A percentile compares a stretch with the other conserved stretches of the same genome.
These are phyloP conservation scores for Lutraria lutraria DNA, from an alignment of 2,888 invertebrate species.

Conservation along the genomic window DNA sequence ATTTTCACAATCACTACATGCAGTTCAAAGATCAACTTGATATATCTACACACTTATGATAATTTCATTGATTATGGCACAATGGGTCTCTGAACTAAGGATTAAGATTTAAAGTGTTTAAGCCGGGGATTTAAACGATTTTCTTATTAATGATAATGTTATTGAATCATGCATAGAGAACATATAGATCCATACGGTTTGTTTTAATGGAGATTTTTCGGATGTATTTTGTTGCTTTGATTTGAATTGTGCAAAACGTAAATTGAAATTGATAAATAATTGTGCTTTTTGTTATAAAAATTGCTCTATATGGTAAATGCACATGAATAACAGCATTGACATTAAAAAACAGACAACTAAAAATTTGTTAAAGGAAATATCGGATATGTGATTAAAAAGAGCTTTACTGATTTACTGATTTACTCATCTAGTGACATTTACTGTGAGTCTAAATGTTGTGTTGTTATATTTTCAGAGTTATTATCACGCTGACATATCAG, in stretches of 20 bases:
- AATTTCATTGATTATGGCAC: neutral
- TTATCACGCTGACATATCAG: neutral
- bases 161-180: neutral
- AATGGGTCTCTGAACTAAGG: neutral
- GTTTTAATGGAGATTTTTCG: neutral
- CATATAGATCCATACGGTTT: neutral
- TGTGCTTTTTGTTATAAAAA: neutral
- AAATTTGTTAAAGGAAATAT: neutral
- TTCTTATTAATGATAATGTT: neutral
- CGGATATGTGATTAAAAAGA: neutral
- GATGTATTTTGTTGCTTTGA: neutral
- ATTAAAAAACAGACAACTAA: neutral
- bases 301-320: neutral
- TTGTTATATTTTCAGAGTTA: neutral
- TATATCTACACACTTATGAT: neutral
- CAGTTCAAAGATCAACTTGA: neutral
- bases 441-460: neutral
- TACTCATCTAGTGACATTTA: too few species aligned
- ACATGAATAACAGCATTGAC: neutral
- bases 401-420: too few species aligned
- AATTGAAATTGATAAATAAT: neutral
- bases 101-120: constrained; percentile 24
- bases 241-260: neutral
- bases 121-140: neutral
- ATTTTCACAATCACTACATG: neutral